phyloP scores from a whole-genome alignment of 2,797 vertebrate genomes.

The Rhinella marina region DNA sequence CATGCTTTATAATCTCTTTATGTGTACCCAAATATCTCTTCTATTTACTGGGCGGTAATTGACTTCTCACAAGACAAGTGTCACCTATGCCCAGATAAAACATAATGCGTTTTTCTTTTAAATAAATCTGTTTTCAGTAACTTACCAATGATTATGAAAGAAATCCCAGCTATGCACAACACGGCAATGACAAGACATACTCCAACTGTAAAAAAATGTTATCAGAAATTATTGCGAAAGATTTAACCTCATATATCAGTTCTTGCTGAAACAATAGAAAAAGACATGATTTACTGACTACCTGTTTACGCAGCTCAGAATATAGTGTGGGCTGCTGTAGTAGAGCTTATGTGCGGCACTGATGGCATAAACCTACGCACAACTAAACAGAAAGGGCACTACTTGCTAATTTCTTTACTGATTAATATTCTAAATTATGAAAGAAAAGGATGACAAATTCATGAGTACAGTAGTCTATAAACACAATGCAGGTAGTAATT shows the following conservation, averaged over 20 bases:
- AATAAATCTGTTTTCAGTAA: not conserved
- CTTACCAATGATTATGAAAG: conserved; percentile 58
- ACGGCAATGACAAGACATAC: conserved; percentile 39
- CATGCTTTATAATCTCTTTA: not conserved
- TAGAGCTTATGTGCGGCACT: not conserved
- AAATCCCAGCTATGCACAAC: conserved; percentile 39
- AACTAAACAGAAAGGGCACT: conserved; percentile 3
- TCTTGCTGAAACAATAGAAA: not conserved
- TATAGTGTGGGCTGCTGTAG: conserved; percentile 7
- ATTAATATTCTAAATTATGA: conserved; percentile 13
- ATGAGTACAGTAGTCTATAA: too few species aligned
- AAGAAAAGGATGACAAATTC: not conserved
- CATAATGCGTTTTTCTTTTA: too few species aligned
- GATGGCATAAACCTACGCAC: conserved; percentile 13
- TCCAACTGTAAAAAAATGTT: conserved; percentile 47
- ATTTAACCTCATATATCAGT: not conserved
- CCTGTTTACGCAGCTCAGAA: not conserved
- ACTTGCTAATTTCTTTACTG: not conserved
- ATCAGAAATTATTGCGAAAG: not conserved
- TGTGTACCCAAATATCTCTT: not conserved
- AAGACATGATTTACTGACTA: not conserved
- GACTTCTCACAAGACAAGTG: not conserved
- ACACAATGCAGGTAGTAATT: not conserved
- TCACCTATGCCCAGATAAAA: too few species aligned
- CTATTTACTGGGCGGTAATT: not conserved